These are phyloP conservation scores for Syrista parreyssii DNA, from an alignment of 2,888 invertebrate species.

Conservation along the genomic window DNA sequence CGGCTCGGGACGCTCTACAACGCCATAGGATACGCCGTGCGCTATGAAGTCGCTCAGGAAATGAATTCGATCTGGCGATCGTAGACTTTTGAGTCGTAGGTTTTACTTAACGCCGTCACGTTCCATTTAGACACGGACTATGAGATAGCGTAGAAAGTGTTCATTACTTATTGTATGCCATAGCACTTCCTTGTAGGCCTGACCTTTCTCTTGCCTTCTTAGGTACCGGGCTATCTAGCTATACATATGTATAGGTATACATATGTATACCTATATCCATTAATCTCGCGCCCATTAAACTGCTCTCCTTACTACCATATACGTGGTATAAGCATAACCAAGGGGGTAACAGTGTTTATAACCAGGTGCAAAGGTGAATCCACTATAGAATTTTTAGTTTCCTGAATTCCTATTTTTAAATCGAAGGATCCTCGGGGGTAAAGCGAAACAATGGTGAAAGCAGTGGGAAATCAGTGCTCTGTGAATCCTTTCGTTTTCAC, in stretches of 20 bases:
- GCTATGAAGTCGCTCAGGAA: not conserved
- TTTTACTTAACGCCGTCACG: constrained; percentile 44
- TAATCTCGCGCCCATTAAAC: not conserved
- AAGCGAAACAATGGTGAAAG: constrained; percentile 60
- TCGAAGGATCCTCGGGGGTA: constrained; percentile 8
- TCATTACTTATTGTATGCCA: constrained; percentile 37
- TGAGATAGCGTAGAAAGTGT: constrained; percentile 46
- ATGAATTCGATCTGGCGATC: not conserved
- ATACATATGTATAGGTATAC: not conserved
- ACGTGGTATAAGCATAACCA: constrained; percentile 7
- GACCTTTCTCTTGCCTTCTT: constrained; percentile 55
- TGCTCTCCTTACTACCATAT: not conserved
- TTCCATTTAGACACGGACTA: constrained; percentile 39
- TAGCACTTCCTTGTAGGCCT: constrained; percentile 54
- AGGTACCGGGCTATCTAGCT: constrained; percentile 13
- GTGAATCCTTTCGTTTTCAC: constrained; percentile 59
- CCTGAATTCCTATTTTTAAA: constrained; percentile 17
- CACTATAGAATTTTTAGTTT: constrained; percentile 1
- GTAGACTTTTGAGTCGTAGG: constrained; percentile 13
- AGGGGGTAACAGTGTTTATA: not conserved
- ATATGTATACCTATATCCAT: not conserved
- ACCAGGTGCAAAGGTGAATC: not conserved
- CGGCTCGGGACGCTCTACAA: not conserved
- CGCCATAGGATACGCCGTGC: not conserved
- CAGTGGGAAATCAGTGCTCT: constrained; percentile 24